phyloP scores from a whole-genome alignment of 2,797 vertebrate genomes.

The Danio albolineatus region DNA sequence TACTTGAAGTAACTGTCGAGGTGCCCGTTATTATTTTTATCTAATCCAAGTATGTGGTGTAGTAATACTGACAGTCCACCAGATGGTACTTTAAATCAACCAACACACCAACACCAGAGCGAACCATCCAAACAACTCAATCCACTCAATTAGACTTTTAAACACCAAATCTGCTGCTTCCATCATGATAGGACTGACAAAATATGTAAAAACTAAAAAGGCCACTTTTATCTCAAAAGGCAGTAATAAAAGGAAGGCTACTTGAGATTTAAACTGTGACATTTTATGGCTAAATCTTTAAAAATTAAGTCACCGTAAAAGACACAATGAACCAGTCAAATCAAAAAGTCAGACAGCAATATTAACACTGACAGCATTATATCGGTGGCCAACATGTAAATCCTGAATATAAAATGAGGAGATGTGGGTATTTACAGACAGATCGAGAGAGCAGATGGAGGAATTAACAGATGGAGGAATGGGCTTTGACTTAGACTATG shows the following conservation, averaged over 20 bases:
- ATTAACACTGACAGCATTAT: constrained; percentile 32
- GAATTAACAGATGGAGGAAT: constrained; percentile 19
- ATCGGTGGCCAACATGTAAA: constrained; percentile 22
- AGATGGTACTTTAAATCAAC: constrained; percentile 68
- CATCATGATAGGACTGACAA: not conserved
- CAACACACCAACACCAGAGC: constrained; percentile 39
- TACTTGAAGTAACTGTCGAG: constrained; percentile 36
- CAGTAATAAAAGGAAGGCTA: constrained; percentile 7
- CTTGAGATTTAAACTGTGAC: constrained; percentile 5
- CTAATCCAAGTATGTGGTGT: constrained; percentile 27
- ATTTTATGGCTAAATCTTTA: constrained; percentile 2
- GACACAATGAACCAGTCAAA: constrained; percentile 18
- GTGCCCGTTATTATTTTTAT: not conserved
- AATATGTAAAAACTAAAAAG: constrained; percentile 20
- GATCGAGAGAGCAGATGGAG: constrained; percentile 4
- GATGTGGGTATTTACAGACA: constrained; percentile 23
- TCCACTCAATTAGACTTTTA: not conserved
- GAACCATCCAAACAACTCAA: not conserved
- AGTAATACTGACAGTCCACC: constrained; percentile 73
- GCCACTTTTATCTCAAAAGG: not conserved
- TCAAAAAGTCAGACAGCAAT: not conserved
- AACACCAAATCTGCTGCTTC: not conserved
- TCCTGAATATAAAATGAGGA: constrained; percentile 7
- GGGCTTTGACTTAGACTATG: constrained; percentile 14
- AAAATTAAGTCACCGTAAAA: not conserved